These are phyloP conservation scores for Parus major DNA, from an alignment of 2,113 vertebrate species.

Conservation along the genomic window DNA sequence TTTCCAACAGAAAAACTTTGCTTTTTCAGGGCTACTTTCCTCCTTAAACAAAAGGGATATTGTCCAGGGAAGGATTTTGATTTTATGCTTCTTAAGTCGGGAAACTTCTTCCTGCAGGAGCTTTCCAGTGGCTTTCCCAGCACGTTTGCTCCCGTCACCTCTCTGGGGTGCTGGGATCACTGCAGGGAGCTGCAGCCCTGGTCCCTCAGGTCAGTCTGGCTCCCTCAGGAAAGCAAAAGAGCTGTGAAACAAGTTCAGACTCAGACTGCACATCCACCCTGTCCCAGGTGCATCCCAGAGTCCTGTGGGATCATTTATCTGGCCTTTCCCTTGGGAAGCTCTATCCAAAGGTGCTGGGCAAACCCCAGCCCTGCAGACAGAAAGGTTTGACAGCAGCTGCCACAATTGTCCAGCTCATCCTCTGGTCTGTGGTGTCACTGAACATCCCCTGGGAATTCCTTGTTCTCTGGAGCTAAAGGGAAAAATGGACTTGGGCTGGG, in stretches of 20 bases:
- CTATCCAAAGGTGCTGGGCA: neutral
- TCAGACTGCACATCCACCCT: neutral
- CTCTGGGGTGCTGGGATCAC: accelerated
- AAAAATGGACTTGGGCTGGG: neutral
- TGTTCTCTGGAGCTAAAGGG: neutral
- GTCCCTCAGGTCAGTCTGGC: accelerated
- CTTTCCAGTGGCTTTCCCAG: neutral
- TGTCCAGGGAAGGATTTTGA: constrained; percentile 7
- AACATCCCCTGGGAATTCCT: accelerated
- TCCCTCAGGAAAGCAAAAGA: neutral
- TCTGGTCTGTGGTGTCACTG: neutral
- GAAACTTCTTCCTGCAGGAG: neutral
- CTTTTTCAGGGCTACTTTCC: neutral
- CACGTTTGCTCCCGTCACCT: neutral
- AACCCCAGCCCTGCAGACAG: neutral
- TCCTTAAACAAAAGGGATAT: constrained; percentile 3
- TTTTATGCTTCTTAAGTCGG: neutral
- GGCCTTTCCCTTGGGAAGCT: neutral
- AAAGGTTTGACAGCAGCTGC: neutral
- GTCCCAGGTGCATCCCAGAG: neutral
- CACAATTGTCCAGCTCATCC: neutral
- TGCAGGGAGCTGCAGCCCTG: neutral
- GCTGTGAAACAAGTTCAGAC: neutral
- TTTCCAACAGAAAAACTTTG: neutral
- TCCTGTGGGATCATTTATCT: neutral